These are phyloP conservation scores for Drosophila neocordata DNA, from an alignment of 1,140 invertebrate species.

Conservation along the genomic window DNA sequence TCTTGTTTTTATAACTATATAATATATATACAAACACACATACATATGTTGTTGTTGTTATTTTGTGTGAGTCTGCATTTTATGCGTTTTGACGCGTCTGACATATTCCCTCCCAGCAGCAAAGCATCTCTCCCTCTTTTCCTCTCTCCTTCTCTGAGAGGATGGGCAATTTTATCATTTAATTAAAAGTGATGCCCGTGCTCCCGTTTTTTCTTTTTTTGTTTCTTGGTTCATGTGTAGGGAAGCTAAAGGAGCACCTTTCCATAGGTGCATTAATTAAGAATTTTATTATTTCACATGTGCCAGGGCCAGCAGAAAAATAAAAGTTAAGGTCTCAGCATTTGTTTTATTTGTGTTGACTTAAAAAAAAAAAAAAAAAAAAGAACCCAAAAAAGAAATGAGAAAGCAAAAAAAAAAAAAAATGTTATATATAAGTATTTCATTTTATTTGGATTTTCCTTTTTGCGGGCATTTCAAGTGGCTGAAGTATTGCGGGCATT, in stretches of 20 bases:
- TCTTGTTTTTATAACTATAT: constrained; percentile 5
- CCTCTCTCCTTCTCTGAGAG: constrained; percentile 29
- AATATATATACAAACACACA: background rate
- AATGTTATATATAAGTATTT: background rate
- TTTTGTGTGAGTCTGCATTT: constrained; percentile 64
- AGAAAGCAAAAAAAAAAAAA: constrained; percentile 1
- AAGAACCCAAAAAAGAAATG: background rate
- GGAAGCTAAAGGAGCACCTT: background rate
- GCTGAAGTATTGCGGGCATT: constrained; percentile 25
- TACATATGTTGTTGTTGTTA: background rate
- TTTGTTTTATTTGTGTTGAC: constrained; percentile 52
- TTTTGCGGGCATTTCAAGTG: constrained; percentile 30
- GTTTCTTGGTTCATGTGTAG: background rate
- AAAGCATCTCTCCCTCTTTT: background rate
- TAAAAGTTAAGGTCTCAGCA: constrained; percentile 45
- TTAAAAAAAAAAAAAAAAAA: constrained; percentile 33
- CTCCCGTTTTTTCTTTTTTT: constrained; percentile 30
- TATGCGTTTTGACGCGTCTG: constrained; percentile 65
- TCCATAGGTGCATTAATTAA: constrained; percentile 25
- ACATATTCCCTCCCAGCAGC: background rate
- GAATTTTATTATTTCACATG: constrained; percentile 31
- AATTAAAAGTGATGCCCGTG: constrained; percentile 70
- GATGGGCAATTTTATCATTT: constrained; percentile 74
- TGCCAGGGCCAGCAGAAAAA: constrained; percentile 24
- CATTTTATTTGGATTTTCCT: constrained; percentile 10